phyloP scores from a whole-genome alignment of 2,797 vertebrate species.

The Moxostoma hubbsi region DNA sequence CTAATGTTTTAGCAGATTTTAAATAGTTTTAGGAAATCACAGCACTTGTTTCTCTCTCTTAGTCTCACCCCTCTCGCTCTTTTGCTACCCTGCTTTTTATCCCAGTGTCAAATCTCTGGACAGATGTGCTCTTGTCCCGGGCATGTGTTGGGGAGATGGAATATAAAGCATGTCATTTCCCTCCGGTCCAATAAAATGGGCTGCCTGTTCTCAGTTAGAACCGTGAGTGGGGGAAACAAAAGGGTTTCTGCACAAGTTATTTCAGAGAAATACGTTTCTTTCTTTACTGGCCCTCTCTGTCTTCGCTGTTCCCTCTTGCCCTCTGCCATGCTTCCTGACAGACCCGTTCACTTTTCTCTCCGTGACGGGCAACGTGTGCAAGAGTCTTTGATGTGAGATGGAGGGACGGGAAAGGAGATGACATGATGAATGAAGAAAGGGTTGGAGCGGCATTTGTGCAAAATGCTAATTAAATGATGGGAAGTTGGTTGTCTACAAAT shows the following conservation, averaged over 20 bases:
- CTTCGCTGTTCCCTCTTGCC: neutral
- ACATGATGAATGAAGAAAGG: no score
- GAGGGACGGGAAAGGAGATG: neutral
- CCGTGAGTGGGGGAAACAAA: slow-evolving; percentile 17
- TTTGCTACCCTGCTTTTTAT: slow-evolving; percentile 10
- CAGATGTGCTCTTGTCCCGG: slow-evolving; percentile 47
- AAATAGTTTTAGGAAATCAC: slow-evolving; percentile 34
- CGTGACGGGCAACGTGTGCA: slow-evolving; percentile 9
- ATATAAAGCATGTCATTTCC: slow-evolving; percentile 62
- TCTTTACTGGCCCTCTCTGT: neutral
- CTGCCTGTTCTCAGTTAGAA: slow-evolving; percentile 42
- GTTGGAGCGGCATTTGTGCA: no score
- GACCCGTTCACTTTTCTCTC: neutral
- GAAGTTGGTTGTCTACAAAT: neutral
- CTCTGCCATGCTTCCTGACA: slow-evolving; percentile 16
- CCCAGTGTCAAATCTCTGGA: slow-evolving; percentile 34
- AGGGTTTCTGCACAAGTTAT: slow-evolving; percentile 40
- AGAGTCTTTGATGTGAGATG: neutral
- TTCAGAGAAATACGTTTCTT: slow-evolving; percentile 45
- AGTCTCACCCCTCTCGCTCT: neutral
- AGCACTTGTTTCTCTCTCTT: neutral
- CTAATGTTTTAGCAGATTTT: no score
- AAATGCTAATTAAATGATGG: no score
- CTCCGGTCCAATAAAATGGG: slow-evolving; percentile 58
- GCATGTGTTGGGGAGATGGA: slow-evolving; percentile 46